These are phyloP conservation scores for Ditylenchus dipsaci DNA, from an alignment of 1,140 invertebrate species.

Conservation along the genomic window DNA sequence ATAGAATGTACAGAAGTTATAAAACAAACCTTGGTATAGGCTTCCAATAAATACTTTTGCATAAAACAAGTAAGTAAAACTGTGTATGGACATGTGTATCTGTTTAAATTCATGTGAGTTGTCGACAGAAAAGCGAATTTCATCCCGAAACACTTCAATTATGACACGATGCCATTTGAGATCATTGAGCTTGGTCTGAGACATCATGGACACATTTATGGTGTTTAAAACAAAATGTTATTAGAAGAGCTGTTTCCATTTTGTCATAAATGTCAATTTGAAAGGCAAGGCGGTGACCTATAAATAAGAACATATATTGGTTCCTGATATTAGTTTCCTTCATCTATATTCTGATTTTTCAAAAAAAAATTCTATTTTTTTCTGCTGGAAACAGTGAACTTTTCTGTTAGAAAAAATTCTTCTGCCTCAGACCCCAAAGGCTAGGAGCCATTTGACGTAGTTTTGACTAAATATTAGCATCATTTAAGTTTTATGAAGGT, in stretches of 20 bases:
- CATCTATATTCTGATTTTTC: too few relatives aligned
- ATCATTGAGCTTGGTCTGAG: slow-evolving; percentile 32
- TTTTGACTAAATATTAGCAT: too few relatives aligned
- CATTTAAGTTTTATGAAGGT: too few relatives aligned
- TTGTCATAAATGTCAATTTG: not conserved
- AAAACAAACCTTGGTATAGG: not conserved
- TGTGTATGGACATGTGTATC: slow-evolving; percentile 2
- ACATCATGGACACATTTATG: slow-evolving; percentile 6
- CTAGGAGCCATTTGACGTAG: too few relatives aligned
- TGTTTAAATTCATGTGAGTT: slow-evolving; percentile 24
- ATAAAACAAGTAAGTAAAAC: not conserved
- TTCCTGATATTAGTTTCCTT: too few relatives aligned
- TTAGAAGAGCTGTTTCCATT: not conserved
- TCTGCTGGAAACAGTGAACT: too few relatives aligned
- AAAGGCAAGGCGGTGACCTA: slow-evolving; percentile 15
- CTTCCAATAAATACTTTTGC: slow-evolving; percentile 17
- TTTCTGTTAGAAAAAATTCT: too few relatives aligned
- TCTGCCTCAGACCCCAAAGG: too few relatives aligned
- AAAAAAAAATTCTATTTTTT: too few relatives aligned
- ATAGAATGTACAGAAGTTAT: too few relatives aligned
- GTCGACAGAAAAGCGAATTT: slow-evolving; percentile 43
- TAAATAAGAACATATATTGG: not conserved
- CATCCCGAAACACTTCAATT: slow-evolving; percentile 34
- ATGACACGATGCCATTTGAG: slow-evolving; percentile 42
- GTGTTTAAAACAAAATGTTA: not conserved